Evolutionary conservation across 2,797 vertebrate genomes (phyloP).

Genomic region (Manis javanica): DNA sequence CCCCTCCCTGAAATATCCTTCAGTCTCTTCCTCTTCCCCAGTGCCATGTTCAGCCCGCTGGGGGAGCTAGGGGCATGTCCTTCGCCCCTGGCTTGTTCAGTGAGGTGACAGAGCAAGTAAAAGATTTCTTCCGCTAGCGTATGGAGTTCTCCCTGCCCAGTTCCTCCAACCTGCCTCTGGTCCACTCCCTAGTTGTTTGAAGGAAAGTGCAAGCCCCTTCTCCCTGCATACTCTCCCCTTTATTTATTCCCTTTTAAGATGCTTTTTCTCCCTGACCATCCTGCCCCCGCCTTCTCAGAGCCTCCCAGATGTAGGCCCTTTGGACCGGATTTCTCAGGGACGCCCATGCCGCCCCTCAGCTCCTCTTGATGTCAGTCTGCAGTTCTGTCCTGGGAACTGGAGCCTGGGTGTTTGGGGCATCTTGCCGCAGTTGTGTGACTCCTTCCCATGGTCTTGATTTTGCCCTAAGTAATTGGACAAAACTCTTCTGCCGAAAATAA

Average conservation of each 20-base stretch:
- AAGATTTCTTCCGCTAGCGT: constrained; percentile 24
- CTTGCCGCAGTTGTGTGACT: constrained; percentile 8
- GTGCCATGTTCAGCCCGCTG: constrained; percentile 60
- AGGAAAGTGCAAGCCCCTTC: constrained; percentile 67
- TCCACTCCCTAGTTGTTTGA: constrained; percentile 59
- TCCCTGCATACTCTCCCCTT: constrained; percentile 31
- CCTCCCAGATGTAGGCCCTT: constrained; percentile 71
- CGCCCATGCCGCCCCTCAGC: constrained; percentile 43
- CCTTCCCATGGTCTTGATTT: constrained; percentile 15
- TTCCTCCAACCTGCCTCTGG: background rate
- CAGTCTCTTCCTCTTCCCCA: constrained; percentile 57
- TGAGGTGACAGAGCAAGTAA: background rate
- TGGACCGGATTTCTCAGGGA: constrained; percentile 80
- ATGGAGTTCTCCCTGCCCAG: constrained; percentile 45
- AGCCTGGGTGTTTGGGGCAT: constrained; percentile 40
- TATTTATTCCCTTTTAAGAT: constrained; percentile 73
- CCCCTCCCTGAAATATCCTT: constrained; percentile 72
- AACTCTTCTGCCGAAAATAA: constrained; percentile 27
- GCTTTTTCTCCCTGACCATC: constrained; percentile 12
- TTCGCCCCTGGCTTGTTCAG: background rate
- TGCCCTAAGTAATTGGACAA: constrained; percentile 9
- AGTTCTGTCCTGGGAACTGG: constrained; percentile 14
- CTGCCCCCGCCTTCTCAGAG: constrained; percentile 53
- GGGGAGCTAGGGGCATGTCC: constrained; percentile 50
- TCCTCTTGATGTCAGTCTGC: background rate